Conservation (phyloP, 2,113 vertebrate genomes). For the Platycercus adscitus region DNA sequence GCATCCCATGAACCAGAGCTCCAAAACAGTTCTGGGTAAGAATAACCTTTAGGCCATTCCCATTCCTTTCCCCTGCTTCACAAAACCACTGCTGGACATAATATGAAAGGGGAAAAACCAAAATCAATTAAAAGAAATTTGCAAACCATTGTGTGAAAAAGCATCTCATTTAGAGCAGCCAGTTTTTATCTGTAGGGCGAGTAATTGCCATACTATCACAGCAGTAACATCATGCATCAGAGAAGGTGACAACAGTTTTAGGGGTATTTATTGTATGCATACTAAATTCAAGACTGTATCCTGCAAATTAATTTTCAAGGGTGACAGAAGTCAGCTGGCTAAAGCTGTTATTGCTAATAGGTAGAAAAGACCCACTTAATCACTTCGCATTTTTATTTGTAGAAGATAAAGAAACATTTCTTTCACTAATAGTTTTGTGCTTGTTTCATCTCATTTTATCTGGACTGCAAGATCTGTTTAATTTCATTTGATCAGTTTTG, state of each 20-base stretch:
- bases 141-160: neutral
- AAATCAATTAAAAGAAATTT: constrained; percentile 30
- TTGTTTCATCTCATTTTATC: constrained; percentile 51
- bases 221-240: neutral
- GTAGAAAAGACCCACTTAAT: constrained; percentile 57
- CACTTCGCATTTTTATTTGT: constrained; percentile 58
- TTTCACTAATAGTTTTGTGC: constrained; percentile 53
- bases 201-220: neutral
- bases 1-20: neutral
- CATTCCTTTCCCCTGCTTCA: neutral
- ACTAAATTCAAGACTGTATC: constrained; percentile 18
- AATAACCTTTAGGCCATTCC: neutral
- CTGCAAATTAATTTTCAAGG: constrained; percentile 35
- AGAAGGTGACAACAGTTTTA: constrained; percentile 8
- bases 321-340: constrained; percentile 54
- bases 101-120: neutral
- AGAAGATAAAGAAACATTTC: constrained; percentile 63
- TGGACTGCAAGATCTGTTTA: constrained; percentile 13
- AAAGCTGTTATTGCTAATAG: constrained; percentile 39
- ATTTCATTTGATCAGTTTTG: constrained; percentile 55
- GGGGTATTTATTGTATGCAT: constrained; percentile 36
- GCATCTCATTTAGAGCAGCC: constrained; percentile 6
- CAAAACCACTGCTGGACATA: neutral
- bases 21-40: neutral
- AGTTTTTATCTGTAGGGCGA: constrained; percentile 15